Conservation (phyloP, 2,888 invertebrate genomes). For the Muscina levida region DNA sequence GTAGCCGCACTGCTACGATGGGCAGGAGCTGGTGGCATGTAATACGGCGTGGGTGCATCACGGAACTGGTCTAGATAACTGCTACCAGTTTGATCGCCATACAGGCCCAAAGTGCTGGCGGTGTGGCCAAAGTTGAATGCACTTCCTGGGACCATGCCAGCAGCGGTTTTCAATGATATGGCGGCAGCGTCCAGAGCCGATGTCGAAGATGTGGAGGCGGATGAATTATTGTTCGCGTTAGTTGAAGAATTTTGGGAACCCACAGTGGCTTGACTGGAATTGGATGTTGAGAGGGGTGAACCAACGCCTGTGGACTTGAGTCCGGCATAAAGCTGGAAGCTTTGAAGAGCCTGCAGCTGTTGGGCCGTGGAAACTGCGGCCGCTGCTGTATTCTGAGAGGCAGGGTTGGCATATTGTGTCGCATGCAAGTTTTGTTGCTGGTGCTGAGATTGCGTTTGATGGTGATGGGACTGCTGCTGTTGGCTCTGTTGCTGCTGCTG, state of each 20-base stretch:
- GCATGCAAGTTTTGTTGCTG: constrained; percentile 70
- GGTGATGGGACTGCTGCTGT: constrained; percentile 66
- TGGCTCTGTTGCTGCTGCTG: constrained; percentile 67
- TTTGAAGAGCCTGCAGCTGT: constrained; percentile 78
- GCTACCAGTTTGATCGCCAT: constrained; percentile 80
- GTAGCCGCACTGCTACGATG: constrained; percentile 79
- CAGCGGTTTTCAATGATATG: constrained; percentile 84
- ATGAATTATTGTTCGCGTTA: constrained; percentile 49
- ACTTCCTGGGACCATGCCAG: constrained; percentile 88
- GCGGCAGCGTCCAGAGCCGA: constrained; percentile 73
- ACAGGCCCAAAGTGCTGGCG: constrained; percentile 81
- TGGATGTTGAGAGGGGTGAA: constrained; percentile 69
- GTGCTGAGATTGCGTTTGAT: constrained; percentile 67
- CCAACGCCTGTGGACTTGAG: constrained; percentile 80
- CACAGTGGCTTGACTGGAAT: constrained; percentile 64
- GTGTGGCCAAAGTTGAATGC: constrained; percentile 91
- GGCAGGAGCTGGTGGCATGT: constrained; percentile 79
- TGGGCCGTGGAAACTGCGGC: constrained; percentile 74
- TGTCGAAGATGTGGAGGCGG: constrained; percentile 67
- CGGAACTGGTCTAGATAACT: constrained; percentile 86
- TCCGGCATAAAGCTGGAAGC: constrained; percentile 83
- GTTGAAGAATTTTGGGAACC: constrained; percentile 59
- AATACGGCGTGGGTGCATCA: constrained; percentile 84
- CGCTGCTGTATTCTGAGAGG: constrained; percentile 70
- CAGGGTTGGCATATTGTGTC: constrained; percentile 54